These are phyloP conservation scores for Diaphora mendica DNA, from an alignment of 2,888 invertebrate genomes.

Conservation along the genomic window DNA sequence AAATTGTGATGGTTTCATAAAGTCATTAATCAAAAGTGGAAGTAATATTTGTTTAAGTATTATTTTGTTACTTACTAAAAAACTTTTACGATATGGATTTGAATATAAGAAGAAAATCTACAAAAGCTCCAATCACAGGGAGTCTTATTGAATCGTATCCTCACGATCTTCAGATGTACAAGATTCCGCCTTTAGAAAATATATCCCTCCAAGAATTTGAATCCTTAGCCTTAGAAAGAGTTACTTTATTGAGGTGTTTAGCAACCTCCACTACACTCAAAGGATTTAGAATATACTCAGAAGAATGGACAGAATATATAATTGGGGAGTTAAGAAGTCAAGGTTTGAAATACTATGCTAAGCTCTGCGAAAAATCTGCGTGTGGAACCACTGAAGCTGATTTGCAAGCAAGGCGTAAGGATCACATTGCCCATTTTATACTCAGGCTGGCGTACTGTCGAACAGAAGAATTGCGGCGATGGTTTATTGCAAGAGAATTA, in stretches of 20 bases:
- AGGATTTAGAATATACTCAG: conserved; percentile 87
- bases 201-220: conserved; percentile 95
- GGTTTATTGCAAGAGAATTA: conserved; percentile 96
- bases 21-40: background rate
- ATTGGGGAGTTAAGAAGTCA: conserved; percentile 88
- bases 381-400: conserved; percentile 87
- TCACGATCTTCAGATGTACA: conserved; percentile 93
- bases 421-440: conserved; percentile 97
- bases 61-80: background rate
- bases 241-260: conserved; percentile 91
- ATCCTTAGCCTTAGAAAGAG: conserved; percentile 93
- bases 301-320: conserved; percentile 90
- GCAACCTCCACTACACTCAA: conserved; percentile 90
- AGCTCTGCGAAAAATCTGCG: conserved; percentile 86
- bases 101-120: conserved; percentile 78
- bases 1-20: background rate
- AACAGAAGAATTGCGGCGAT: conserved; percentile 93
- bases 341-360: conserved; percentile 88
- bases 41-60: background rate
- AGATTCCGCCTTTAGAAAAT: conserved; percentile 90
- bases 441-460: conserved; percentile 96
- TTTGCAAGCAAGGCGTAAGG: conserved; percentile 89
- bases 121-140: conserved; percentile 66
- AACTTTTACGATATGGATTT: conserved; percentile 70
- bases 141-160: conserved; percentile 88